Base-by-base conservation (phyloP, 2,113 vertebrate species). In the Zosterops pallidus region DNA sequence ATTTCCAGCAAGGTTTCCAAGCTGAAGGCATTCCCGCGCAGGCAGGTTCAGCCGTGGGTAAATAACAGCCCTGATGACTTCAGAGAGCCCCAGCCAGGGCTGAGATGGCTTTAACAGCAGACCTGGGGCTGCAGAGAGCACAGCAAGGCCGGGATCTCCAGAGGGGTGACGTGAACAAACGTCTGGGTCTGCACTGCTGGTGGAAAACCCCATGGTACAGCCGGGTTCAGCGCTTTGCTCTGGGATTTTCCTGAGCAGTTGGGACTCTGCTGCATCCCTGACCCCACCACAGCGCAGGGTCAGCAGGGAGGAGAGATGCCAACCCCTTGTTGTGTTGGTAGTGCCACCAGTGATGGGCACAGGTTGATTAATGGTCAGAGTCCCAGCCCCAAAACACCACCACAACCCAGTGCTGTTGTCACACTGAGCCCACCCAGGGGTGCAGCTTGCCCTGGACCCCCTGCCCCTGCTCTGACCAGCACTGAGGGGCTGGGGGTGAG, bases 1-100 rank as follows among this genome's bases (percentile, higher is more conserved):
- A 82, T 95, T 96, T 96, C 94, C 96, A 97, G 80, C 14, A 11
- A 92, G 87, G 90, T 86, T 96, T 96, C 96, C 94, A 95, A 85
- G 90, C 91, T 22, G n/a, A 68, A 92, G 94, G 84, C 90, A 94
- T 96, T 90, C 92, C 92, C 33, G 6, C 3, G 2, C 92, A 90
- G 92, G 87, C 93, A 96, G 94, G 95, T 95, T 94, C 68, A 64
- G 79, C 92, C 21, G 25, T 70, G 84, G 79, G 92, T 94, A 94
- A 95, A 64, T 50, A 76, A 59, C 59, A 50, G 67, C 21, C 35
- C 70, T 5, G 9, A 64, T 6, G n/a, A 87, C 81, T 92, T 49
- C 70, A 18, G 78, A 62, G 69, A 94, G 87, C 65, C 70, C 87
- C 8, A 2, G 88, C 90, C 88, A 85, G 82, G 76, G 31, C 90